These are phyloP conservation scores for Dromius quadrimaculatus DNA, from an alignment of 2,888 invertebrate species.

Conservation along the genomic window DNA sequence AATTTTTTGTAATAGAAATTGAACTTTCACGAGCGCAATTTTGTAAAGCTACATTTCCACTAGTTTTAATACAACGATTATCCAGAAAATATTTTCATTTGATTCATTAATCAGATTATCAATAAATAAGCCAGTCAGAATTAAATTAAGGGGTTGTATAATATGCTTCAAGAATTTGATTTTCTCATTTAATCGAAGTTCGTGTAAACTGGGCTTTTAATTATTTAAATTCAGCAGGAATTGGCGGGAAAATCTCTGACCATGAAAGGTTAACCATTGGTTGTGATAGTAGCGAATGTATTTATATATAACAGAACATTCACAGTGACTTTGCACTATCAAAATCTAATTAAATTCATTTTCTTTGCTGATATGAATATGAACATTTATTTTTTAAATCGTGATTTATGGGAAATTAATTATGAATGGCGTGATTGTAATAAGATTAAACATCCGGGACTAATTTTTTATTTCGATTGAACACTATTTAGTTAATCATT, in stretches of 20 bases:
- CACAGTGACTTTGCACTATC: conserved; percentile 34
- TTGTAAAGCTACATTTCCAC: no score
- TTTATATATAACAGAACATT: conserved; percentile 27
- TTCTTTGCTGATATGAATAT: conserved; percentile 5
- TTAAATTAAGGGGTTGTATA: no score
- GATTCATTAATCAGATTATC: no score
- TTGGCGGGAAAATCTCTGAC: conserved; percentile 31
- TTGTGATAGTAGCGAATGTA: not conserved
- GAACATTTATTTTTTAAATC: not conserved
- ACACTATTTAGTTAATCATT: no score
- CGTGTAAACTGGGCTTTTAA: conserved; percentile 13
- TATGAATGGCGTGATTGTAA: not conserved
- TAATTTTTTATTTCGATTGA: no score
- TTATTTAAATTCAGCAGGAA: conserved; percentile 18
- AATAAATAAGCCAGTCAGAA: no score
- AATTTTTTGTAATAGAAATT: conserved; percentile 7
- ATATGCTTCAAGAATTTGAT: no score
- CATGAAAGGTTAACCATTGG: conserved; percentile 18
- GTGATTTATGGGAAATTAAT: conserved; percentile 1
- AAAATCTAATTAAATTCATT: conserved; percentile 27
- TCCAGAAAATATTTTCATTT: no score
- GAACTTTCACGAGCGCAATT: conserved; percentile 15
- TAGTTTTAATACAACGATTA: no score
- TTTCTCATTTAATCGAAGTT: conserved; percentile 13
- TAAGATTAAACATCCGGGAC: not conserved